phyloP scores from a whole-genome alignment of 30 jellyfish, hydroid and myxozoan species.

The Turritopsis dohrnii region DNA sequence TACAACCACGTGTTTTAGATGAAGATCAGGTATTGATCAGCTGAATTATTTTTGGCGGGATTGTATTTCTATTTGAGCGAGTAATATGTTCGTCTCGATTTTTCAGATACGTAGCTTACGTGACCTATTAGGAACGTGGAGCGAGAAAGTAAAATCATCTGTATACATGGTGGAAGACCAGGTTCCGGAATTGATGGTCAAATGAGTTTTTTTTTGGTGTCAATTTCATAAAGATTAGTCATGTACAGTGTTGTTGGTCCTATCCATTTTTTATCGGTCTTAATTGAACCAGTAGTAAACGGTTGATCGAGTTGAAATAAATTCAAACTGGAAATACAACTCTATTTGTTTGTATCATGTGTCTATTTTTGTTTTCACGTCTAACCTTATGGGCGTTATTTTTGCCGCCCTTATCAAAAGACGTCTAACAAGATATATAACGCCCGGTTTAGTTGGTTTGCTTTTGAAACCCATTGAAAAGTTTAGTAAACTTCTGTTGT shows the following conservation, averaged over 20 bases:
- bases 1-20: slow-evolving; percentile 92
- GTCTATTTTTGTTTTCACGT: too few relatives aligned
- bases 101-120: slow-evolving; percentile 62
- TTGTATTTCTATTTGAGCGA: not conserved
- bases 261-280: too few relatives aligned
- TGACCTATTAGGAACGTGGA: slow-evolving; percentile 65
- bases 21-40: slow-evolving; percentile 80
- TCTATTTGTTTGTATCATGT: too few relatives aligned
- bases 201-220: slow-evolving; percentile 1
- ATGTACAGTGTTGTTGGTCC: not conserved
- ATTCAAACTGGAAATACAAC: not conserved
- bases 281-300: too few relatives aligned
- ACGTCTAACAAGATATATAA: too few relatives aligned
- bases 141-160: slow-evolving; percentile 82
- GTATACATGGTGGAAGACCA: slow-evolving; percentile 80
- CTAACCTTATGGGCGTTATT: too few relatives aligned
- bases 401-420: too few relatives aligned
- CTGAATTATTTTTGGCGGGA: too few relatives aligned
- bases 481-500: too few relatives aligned
- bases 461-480: too few relatives aligned
- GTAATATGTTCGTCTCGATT: not conserved
- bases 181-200: slow-evolving; percentile 84
- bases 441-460: too few relatives aligned
- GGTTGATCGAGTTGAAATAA: not conserved
- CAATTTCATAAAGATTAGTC: not conserved